Evolutionary conservation across 2,113 vertebrate genomes (phyloP).

Genomic region (Tautogolabrus adspersus): DNA sequence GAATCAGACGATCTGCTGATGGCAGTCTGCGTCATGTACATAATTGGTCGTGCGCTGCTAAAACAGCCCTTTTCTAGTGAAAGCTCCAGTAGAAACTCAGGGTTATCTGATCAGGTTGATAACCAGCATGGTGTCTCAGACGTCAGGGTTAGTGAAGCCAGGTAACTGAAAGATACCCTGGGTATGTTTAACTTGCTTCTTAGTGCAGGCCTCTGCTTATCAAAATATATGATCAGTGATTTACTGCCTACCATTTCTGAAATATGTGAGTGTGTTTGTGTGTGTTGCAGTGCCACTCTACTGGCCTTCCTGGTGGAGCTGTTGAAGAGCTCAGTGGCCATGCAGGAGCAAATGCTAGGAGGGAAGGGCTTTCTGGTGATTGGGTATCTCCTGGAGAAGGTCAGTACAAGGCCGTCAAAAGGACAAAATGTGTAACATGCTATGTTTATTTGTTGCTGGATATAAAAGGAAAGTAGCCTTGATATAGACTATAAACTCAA

Average conservation of each 20-base stretch:
- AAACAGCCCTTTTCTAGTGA: too few relatives aligned
- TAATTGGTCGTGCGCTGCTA: too few relatives aligned
- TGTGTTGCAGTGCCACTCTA: constrained; percentile 91
- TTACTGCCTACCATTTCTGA: not conserved
- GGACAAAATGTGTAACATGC: not conserved
- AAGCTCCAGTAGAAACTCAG: too few relatives aligned
- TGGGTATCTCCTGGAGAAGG: constrained; percentile 99
- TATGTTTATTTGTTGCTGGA: not conserved
- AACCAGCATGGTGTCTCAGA: too few relatives aligned
- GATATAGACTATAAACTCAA: not conserved
- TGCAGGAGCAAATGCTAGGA: constrained; percentile 99
- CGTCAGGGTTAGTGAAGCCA: too few relatives aligned
- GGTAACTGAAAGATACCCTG: too few relatives aligned
- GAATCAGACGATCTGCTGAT: too few relatives aligned
- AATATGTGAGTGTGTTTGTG: constrained; percentile 9
- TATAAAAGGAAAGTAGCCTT: not conserved
- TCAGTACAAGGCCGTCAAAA: constrained; percentile 64
- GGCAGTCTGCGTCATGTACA: too few relatives aligned
- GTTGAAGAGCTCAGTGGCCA: constrained; percentile 98
- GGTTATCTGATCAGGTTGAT: too few relatives aligned
- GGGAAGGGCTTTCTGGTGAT: constrained; percentile 99
- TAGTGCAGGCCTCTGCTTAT: too few relatives aligned
- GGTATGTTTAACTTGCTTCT: too few relatives aligned
- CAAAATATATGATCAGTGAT: constrained; percentile 15
- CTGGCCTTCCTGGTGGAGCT: constrained; percentile 98